Conservation (phyloP, 1,140 invertebrate species). For the Onthophagus taurus region DNA sequence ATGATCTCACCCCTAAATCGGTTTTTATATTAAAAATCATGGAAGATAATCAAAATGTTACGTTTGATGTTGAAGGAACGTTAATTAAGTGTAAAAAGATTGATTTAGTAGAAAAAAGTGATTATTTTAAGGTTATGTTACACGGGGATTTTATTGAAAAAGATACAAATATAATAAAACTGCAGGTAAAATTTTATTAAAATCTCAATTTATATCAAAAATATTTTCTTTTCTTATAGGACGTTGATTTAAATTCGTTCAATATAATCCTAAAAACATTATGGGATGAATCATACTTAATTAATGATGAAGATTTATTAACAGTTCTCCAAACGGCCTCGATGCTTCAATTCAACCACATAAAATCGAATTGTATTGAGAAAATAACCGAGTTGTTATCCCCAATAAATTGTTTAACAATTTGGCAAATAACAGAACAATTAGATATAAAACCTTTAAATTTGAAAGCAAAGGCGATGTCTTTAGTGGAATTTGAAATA, state of each 20-base stretch:
- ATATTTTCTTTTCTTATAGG: constrained; percentile 27
- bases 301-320: constrained; percentile 21
- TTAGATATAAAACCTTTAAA: constrained; percentile 24
- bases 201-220: not conserved
- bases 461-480: constrained; percentile 29
- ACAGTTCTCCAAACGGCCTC: constrained; percentile 24
- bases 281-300: constrained; percentile 3
- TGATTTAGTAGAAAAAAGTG: constrained; percentile 26
- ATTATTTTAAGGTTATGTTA: constrained; percentile 35
- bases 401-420: constrained; percentile 26
- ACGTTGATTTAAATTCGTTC: constrained; percentile 21
- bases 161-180: constrained; percentile 19
- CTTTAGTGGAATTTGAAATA: constrained; percentile 23
- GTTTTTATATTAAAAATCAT: too few species aligned
- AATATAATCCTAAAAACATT: constrained; percentile 24
- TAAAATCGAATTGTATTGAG: constrained; percentile 19
- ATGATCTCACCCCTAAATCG: too few species aligned
- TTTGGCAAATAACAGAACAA: constrained; percentile 28
- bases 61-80: constrained; percentile 23
- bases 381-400: constrained; percentile 18
- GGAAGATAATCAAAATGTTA: constrained; percentile 3
- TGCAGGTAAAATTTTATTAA: constrained; percentile 21
- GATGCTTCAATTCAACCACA: constrained; percentile 30
- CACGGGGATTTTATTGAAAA: constrained; percentile 29
- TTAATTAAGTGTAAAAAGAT: constrained; percentile 24